phyloP scores from a whole-genome alignment of 2,113 vertebrate species.

The Saguinus imperator region DNA sequence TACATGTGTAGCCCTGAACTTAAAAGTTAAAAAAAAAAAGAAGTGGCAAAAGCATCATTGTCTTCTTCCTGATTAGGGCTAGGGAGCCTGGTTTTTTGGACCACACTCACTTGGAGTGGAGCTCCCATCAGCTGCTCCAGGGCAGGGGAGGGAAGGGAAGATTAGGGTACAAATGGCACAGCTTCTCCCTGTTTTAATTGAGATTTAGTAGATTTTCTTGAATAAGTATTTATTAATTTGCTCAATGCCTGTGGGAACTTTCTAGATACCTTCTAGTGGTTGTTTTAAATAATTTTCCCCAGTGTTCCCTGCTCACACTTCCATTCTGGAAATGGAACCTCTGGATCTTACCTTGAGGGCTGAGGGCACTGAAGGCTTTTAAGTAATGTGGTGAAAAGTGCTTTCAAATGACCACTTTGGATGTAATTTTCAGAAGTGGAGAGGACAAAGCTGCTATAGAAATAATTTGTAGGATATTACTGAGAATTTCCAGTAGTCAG shows the following conservation, averaged over 20 bases:
- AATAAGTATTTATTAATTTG: not conserved
- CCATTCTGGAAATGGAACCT: not conserved
- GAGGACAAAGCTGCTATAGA: not conserved
- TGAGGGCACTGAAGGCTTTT: not conserved
- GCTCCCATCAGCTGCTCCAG: too few species aligned
- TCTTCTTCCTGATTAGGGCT: not conserved
- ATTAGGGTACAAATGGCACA: fast-evolving
- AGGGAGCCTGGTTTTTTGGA: not conserved
- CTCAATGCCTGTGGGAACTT: not conserved
- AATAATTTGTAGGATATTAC: not conserved
- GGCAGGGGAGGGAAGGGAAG: not conserved
- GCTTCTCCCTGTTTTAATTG: not conserved
- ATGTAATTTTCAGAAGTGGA: not conserved
- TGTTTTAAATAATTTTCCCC: not conserved
- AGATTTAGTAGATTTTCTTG: not conserved
- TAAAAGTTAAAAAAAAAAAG: too few species aligned
- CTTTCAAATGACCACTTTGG: not conserved
- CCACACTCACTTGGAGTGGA: not conserved
- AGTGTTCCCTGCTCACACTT: not conserved
- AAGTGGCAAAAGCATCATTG: not conserved
- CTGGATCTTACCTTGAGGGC: not conserved
- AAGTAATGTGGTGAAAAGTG: not conserved
- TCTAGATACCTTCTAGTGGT: not conserved
- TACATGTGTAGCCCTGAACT: too few species aligned
- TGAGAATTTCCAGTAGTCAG: not conserved